Conservation (phyloP, 2,888 invertebrate genomes). For the Nebria brevicollis region DNA sequence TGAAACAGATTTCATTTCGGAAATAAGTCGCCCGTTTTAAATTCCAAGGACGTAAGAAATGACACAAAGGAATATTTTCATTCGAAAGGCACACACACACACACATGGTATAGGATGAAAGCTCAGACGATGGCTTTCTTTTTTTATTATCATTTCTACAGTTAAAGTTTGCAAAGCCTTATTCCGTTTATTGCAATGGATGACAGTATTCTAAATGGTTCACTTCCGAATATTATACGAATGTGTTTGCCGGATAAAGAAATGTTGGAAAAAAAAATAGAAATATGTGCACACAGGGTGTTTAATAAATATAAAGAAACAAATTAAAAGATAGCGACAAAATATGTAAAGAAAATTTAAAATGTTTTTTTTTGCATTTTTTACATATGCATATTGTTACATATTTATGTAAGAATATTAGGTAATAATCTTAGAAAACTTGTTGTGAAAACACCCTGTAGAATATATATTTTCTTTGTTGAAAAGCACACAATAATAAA, state of each 20-base stretch:
- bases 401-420: too few relatives aligned
- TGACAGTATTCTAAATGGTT: conserved; percentile 31
- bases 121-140: neutral
- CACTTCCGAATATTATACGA: conserved; percentile 36
- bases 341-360: neutral
- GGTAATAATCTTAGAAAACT: neutral
- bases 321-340: neutral
- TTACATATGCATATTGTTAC: neutral
- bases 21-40: conserved; percentile 23
- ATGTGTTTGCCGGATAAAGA: conserved; percentile 3
- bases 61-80: conserved; percentile 37
- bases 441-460: neutral
- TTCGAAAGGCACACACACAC: neutral
- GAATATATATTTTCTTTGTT: neutral
- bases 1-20: conserved; percentile 27
- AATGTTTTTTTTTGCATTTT: neutral
- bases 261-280: neutral
- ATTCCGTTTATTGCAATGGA: conserved; percentile 33
- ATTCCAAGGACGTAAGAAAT: conserved; percentile 26
- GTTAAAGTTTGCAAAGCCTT: conserved; percentile 38
- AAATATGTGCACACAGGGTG: neutral
- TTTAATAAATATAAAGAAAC: neutral
- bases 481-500: conserved; percentile 37
- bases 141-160: conserved; percentile 36
- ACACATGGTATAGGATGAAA: neutral